These are phyloP conservation scores for Thelaira solivaga DNA, from an alignment of 2,888 invertebrate genomes.

Conservation along the genomic window DNA sequence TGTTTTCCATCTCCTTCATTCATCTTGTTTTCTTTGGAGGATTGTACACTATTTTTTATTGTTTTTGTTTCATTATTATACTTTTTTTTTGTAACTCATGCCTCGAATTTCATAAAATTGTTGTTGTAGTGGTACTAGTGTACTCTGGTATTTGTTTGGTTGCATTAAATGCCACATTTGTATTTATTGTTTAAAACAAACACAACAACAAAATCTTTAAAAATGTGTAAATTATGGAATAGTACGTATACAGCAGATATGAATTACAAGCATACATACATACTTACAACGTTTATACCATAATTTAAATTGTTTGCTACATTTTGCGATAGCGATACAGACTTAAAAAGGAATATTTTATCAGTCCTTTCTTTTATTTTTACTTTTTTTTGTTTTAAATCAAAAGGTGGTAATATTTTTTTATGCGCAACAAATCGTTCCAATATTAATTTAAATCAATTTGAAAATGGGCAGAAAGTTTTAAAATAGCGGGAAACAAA, in stretches of 20 bases:
- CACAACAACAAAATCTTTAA: conserved; percentile 12
- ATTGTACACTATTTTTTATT: conserved; percentile 26
- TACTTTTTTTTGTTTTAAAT: too few relatives aligned
- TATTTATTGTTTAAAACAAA: too few relatives aligned
- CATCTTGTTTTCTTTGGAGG: conserved; percentile 34
- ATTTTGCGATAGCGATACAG: background rate
- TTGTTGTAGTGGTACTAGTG: background rate
- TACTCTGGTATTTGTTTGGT: conserved; percentile 14
- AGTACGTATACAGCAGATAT: background rate
- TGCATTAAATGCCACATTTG: conserved; percentile 22
- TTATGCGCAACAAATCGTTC: too few relatives aligned
- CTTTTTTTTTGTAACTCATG: background rate
- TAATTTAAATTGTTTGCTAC: background rate
- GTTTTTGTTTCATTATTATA: conserved; percentile 10
- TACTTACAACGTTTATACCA: background rate
- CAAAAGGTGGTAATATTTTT: too few relatives aligned
- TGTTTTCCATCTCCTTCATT: conserved; percentile 17
- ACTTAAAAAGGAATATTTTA: conserved; percentile 13
- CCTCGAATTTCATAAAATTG: conserved; percentile 9
- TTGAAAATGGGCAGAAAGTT: too few relatives aligned
- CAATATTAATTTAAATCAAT: too few relatives aligned
- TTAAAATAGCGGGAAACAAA: too few relatives aligned
- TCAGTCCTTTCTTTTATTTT: background rate
- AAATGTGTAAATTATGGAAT: conserved; percentile 7
- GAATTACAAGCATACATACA: too few relatives aligned